phyloP scores from a whole-genome alignment of 2,113 vertebrate species.

The Aptenodytes forsteri region DNA sequence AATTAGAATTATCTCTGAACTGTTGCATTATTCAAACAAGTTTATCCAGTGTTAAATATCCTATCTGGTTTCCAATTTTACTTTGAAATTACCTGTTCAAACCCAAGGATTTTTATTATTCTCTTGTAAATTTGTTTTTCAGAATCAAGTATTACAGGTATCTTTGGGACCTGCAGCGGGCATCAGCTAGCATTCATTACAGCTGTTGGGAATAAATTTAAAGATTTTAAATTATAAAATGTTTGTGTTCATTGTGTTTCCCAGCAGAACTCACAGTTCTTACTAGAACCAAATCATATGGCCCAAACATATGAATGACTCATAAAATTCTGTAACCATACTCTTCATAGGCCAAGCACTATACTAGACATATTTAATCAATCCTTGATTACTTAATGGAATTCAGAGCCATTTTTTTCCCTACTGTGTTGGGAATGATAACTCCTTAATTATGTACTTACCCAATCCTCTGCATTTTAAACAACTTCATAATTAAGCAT shows the following conservation, averaged over 20 bases:
- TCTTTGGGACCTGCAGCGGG: not conserved
- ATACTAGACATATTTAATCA: not conserved
- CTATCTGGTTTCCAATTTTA: not conserved
- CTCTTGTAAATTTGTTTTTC: not conserved
- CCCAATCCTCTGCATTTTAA: constrained; percentile 2
- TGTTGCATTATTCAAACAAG: not conserved
- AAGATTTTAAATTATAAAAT: not conserved
- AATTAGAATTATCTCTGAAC: not conserved
- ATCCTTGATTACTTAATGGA: constrained; percentile 33
- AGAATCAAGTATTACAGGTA: not conserved
- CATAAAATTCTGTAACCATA: not conserved
- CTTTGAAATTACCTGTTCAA: not conserved
- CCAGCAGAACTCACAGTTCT: not conserved
- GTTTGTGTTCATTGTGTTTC: not conserved
- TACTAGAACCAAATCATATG: not conserved
- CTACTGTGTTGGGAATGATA: not conserved
- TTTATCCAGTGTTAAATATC: not conserved
- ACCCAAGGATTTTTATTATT: not conserved
- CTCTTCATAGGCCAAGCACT: not conserved
- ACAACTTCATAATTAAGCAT: not conserved
- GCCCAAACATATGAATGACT: not conserved
- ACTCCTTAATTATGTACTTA: constrained; percentile 13
- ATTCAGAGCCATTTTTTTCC: constrained; percentile 9
- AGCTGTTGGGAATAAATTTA: not conserved
- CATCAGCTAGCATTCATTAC: not conserved